phyloP scores from a whole-genome alignment of 2,113 vertebrate species.

The Sinocyclocheilus rhinocerous region DNA sequence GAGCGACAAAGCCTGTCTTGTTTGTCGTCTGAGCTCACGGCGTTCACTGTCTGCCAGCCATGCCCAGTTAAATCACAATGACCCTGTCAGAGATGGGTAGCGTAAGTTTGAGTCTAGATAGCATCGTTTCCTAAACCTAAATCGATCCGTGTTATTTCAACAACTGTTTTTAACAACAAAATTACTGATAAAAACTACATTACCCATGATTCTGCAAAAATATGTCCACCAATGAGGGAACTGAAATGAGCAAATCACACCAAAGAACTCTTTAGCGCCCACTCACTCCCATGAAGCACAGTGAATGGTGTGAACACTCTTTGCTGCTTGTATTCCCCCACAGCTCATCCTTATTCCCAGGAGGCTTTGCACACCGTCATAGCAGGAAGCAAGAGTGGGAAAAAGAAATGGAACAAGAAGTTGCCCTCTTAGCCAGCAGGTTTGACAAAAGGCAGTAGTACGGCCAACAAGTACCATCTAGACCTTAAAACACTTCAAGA shows the following conservation, averaged over 20 bases:
- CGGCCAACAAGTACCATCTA: not conserved
- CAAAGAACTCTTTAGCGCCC: too few species aligned
- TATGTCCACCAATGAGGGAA: not conserved
- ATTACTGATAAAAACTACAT: not conserved
- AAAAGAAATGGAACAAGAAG: conserved; percentile 43
- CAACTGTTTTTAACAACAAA: not conserved
- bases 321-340: not conserved
- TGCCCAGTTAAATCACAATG: not conserved
- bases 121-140: not conserved
- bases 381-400: conserved; percentile 25
- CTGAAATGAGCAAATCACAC: not conserved
- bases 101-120: not conserved
- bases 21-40: conserved; percentile 15
- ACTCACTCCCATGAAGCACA: not conserved
- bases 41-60: not conserved
- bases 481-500: not conserved
- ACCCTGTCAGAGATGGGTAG: not conserved
- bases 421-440: not conserved
- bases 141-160: not conserved
- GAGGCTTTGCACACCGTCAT: not conserved
- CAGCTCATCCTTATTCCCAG: not conserved
- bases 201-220: not conserved
- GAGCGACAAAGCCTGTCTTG: conserved; percentile 16
- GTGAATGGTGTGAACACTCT: too few species aligned
- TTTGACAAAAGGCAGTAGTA: not conserved